phyloP scores from a whole-genome alignment of 2,113 vertebrate species.

The Oreochromis niloticus region DNA sequence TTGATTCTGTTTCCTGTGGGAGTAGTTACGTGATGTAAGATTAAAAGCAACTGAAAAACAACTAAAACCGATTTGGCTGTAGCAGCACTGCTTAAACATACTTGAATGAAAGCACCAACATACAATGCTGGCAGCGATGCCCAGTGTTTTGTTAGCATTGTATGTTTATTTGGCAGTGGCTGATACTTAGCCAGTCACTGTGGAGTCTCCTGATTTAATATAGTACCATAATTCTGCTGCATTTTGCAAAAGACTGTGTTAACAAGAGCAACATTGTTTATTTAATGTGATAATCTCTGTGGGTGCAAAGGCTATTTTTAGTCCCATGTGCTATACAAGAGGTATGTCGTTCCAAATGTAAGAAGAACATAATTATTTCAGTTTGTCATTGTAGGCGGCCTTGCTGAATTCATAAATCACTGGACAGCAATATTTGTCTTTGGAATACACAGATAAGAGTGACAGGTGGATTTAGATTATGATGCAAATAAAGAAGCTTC shows the following conservation, averaged over 20 bases:
- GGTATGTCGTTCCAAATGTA: background rate
- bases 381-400: background rate
- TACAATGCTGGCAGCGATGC: background rate
- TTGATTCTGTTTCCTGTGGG: background rate
- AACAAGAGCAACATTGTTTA: background rate
- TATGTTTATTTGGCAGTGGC: background rate
- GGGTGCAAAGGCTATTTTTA: background rate
- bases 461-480: background rate
- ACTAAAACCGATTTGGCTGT: background rate
- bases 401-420: background rate
- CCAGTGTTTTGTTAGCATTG: background rate
- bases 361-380: background rate
- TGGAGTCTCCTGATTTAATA: background rate
- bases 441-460: background rate
- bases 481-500: background rate
- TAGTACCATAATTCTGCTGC: background rate
- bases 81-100: background rate
- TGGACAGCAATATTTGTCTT: background rate
- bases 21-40: background rate
- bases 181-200: background rate
- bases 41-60: background rate
- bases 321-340: background rate
- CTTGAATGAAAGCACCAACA: background rate
- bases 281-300: background rate
- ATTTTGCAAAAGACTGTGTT: background rate